Percentiles rank a stretch among this genome's conserved stretches.
phyloP scores from a whole-genome alignment of 1,140 invertebrate species.

The Camponotus vicinus region DNA sequence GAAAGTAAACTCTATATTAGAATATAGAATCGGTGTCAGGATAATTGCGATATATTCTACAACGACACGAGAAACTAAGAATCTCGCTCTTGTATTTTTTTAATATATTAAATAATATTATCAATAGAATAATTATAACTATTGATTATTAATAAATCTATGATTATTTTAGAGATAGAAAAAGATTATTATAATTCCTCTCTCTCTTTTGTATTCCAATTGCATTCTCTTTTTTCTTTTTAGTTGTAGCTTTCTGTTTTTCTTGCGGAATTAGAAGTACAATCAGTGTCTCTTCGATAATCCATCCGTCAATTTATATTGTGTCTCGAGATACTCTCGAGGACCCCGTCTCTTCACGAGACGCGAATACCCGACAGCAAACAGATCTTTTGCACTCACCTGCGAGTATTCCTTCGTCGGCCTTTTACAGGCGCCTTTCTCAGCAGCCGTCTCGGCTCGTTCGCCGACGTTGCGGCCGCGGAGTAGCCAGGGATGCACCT shows the following conservation, averaged over 20 bases:
- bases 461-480: background rate
- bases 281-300: conserved; percentile 8
- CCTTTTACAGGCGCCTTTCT: conserved; percentile 10
- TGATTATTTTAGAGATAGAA: too few relatives aligned
- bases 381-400: conserved; percentile 51
- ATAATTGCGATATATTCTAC: background rate
- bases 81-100: background rate
- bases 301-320: background rate
- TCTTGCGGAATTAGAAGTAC: background rate
- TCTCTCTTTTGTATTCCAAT: background rate
- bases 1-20: conserved; percentile 6
- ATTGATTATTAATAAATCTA: background rate
- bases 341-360: conserved; percentile 21
- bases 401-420: conserved; percentile 36
- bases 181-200: background rate
- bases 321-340: conserved; percentile 2
- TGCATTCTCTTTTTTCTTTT: background rate
- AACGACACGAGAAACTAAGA: background rate
- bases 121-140: background rate
- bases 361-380: conserved; percentile 9
- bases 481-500: conserved; percentile 18
- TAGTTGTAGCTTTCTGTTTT: background rate
- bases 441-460: background rate
- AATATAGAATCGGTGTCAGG: background rate
- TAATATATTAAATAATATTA: background rate